Conservation (phyloP, 1,140 invertebrate genomes). For the Drosophila pseudoobscura region DNA sequence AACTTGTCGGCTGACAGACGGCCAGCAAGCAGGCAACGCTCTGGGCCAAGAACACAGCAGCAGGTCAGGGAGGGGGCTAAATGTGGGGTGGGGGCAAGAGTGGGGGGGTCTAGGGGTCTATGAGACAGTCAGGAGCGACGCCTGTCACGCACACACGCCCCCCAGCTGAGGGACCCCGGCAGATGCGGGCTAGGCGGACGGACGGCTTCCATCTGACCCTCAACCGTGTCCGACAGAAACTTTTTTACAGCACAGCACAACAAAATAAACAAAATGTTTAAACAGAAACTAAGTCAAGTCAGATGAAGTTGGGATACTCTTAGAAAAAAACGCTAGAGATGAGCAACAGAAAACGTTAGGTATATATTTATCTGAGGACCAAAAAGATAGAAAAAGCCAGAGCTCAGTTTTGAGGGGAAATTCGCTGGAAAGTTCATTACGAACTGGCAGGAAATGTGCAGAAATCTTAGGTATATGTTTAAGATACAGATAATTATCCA, state of each 20-base stretch:
- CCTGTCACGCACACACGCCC: conserved; percentile 68
- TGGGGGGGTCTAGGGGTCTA: conserved; percentile 2
- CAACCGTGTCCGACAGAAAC: conserved; percentile 33
- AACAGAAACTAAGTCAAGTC: not conserved
- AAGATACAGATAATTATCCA: too few species aligned
- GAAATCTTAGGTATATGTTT: too few species aligned
- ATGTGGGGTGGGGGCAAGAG: too few species aligned
- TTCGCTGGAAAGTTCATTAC: too few species aligned
- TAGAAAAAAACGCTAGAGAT: not conserved
- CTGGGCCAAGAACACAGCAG: conserved; percentile 27
- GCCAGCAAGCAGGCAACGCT: conserved; percentile 49
- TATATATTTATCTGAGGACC: too few species aligned
- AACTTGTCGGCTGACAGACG: conserved; percentile 72
- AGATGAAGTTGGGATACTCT: conserved; percentile 12
- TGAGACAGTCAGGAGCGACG: conserved; percentile 53
- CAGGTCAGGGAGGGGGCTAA: not conserved
- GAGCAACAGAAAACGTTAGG: too few species aligned
- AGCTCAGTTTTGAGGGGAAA: too few species aligned
- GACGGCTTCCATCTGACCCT: conserved; percentile 35
- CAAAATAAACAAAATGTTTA: conserved; percentile 6
- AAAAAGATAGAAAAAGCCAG: too few species aligned
- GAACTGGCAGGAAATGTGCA: too few species aligned
- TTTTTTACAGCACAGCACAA: conserved; percentile 18
- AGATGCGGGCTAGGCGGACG: conserved; percentile 15
- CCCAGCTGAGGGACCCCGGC: conserved; percentile 21